phyloP scores from a whole-genome alignment of 2,888 invertebrate genomes.

The Netelia fuscicornis region DNA sequence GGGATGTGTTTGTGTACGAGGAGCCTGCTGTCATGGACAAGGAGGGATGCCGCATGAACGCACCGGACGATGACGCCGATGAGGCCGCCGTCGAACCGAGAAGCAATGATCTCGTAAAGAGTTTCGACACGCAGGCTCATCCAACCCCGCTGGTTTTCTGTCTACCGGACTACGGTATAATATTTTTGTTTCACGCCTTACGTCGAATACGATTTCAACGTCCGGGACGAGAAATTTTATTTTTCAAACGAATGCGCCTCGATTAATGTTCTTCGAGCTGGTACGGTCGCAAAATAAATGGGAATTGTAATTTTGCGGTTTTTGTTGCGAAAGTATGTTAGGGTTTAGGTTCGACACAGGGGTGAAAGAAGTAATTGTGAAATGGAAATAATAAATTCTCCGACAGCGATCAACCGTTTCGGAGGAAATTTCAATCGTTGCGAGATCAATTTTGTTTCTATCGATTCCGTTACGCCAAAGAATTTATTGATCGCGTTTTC shows the following conservation, averaged over 20 bases:
- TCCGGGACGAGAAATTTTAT: background rate
- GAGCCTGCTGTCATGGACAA: background rate
- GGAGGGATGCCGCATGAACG: slow-evolving; percentile 19
- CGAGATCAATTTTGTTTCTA: no score
- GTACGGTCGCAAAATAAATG: background rate
- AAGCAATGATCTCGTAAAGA: slow-evolving; percentile 43
- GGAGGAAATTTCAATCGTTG: no score
- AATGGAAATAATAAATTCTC: no score
- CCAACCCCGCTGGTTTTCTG: slow-evolving; percentile 7
- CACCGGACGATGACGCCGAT: slow-evolving; percentile 20
- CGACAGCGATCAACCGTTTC: no score
- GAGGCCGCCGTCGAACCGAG: background rate
- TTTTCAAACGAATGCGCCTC: background rate
- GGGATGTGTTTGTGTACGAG: background rate
- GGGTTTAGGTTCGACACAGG: no score
- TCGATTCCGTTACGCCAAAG: no score
- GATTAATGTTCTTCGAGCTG: background rate
- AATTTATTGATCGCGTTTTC: no score
- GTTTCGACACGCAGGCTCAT: slow-evolving; percentile 19
- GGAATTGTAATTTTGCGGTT: no score
- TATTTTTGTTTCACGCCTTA: slow-evolving; percentile 19
- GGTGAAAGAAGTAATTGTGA: no score
- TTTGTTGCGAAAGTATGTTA: no score
- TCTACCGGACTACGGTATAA: slow-evolving; percentile 2
- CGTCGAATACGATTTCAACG: slow-evolving; percentile 16